These are phyloP conservation scores for Dryadula phaetusa DNA, from an alignment of 2,888 invertebrate genomes.

Conservation along the genomic window DNA sequence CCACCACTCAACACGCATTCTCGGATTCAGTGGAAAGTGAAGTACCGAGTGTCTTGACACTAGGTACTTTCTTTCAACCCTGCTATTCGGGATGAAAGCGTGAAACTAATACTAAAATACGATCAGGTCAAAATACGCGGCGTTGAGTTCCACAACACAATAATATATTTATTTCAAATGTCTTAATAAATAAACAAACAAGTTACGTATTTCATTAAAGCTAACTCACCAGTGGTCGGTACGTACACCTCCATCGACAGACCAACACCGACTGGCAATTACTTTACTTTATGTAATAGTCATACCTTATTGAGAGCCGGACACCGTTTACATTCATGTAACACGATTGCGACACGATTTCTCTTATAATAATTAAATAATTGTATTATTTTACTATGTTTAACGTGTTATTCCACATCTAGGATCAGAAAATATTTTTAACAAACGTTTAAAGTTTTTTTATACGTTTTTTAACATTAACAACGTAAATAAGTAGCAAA, in stretches of 20 bases:
- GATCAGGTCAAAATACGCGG: not conserved
- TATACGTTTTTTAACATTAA: too few relatives aligned
- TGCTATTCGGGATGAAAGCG: too few relatives aligned
- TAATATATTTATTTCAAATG: not conserved
- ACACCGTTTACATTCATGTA: slow-evolving; percentile 29
- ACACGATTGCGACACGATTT: slow-evolving; percentile 31
- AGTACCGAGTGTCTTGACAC: too few relatives aligned
- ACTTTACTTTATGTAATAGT: slow-evolving; percentile 47
- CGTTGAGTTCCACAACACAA: not conserved
- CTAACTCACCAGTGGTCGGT: slow-evolving; percentile 36
- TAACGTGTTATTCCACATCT: too few relatives aligned
- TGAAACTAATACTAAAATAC: not conserved
- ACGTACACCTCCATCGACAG: slow-evolving; percentile 37
- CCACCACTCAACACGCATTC: too few relatives aligned
- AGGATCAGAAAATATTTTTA: too few relatives aligned
- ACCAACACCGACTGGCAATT: slow-evolving; percentile 45
- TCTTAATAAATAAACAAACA: not conserved
- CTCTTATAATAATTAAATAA: not conserved
- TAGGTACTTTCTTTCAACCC: too few relatives aligned
- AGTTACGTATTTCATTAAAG: slow-evolving; percentile 28
- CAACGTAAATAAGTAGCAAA: too few relatives aligned
- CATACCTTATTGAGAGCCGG: slow-evolving; percentile 19
- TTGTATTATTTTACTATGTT: too few relatives aligned
- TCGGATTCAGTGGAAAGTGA: too few relatives aligned
- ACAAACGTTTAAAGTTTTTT: too few relatives aligned